phyloP scores from a whole-genome alignment of 1,140 invertebrate genomes.

The Adoxophyes honmai region DNA sequence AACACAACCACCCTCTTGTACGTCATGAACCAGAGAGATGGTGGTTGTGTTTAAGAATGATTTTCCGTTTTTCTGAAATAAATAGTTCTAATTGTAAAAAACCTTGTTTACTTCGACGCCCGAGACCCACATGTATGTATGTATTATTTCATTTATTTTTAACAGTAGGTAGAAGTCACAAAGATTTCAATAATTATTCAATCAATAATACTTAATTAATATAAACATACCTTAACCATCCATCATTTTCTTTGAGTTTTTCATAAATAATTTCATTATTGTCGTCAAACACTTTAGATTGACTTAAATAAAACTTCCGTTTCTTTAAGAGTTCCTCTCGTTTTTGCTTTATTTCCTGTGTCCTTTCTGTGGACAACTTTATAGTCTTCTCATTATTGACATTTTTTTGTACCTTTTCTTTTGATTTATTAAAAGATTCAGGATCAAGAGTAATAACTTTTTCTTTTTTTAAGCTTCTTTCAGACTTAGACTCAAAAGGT shows the following conservation, averaged over 20 bases:
- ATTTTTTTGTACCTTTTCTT: conserved; percentile 15
- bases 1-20: no score
- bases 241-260: conserved; percentile 77
- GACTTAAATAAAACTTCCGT: conserved; percentile 54
- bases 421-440: conserved; percentile 28
- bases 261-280: conserved; percentile 76
- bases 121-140: no score
- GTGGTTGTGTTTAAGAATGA: no score
- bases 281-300: conserved; percentile 74
- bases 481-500: conserved; percentile 44
- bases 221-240: conserved; percentile 57
- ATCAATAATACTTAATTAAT: no score
- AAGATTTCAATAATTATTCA: no score
- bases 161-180: no score
- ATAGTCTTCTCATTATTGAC: conserved; percentile 15
- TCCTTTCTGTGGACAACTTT: conserved; percentile 26
- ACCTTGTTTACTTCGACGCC: no score
- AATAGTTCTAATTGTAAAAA: no score
- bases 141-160: no score
- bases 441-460: conserved; percentile 55
- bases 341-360: conserved; percentile 47
- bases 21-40: no score
- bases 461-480: conserved; percentile 52
- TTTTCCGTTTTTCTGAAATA: no score
- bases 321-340: conserved; percentile 46